Conservation (phyloP, 2,888 invertebrate genomes). For the Pinctada fucata region DNA sequence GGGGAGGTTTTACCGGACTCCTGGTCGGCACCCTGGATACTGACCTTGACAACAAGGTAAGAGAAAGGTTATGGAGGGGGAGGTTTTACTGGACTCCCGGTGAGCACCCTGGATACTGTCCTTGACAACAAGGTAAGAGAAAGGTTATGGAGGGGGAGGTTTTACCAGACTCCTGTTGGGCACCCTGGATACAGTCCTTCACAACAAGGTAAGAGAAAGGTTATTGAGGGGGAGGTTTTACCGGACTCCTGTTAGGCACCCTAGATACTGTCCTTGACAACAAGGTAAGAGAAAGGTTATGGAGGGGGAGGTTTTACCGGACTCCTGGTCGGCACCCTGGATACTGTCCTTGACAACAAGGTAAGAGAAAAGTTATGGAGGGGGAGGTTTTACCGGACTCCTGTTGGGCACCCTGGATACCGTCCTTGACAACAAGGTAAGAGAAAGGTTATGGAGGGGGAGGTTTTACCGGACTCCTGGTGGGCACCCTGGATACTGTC, state of each 20-base stretch:
- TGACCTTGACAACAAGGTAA: conserved; percentile 91
- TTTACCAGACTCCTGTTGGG: no score
- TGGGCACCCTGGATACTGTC: conserved; percentile 96
- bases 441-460: conserved; percentile 95
- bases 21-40: conserved; percentile 96
- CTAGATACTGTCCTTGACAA: conserved; percentile 94
- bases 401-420: conserved; percentile 52
- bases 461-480: conserved; percentile 82
- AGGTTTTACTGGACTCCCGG: conserved; percentile 82
- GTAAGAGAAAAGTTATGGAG: conserved; percentile 48
- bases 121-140: conserved; percentile 89
- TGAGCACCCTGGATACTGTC: conserved; percentile 96
- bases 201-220: conserved; percentile 84
- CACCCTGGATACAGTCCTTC: conserved; percentile 83
- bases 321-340: conserved; percentile 94
- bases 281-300: conserved; percentile 88
- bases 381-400: no score
- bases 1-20: conserved; percentile 82
- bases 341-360: conserved; percentile 95
- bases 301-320: conserved; percentile 84
- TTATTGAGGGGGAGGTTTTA: no score
- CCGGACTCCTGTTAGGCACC: background rate
- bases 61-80: conserved; percentile 93
- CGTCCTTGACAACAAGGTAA: conserved; percentile 94
- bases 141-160: conserved; percentile 78